A percentile compares a stretch with the other conserved stretches of the same genome.
Evolutionary conservation across 2,888 invertebrate genomes (phyloP).

Genomic region (Neoitamus cyanurus): DNA sequence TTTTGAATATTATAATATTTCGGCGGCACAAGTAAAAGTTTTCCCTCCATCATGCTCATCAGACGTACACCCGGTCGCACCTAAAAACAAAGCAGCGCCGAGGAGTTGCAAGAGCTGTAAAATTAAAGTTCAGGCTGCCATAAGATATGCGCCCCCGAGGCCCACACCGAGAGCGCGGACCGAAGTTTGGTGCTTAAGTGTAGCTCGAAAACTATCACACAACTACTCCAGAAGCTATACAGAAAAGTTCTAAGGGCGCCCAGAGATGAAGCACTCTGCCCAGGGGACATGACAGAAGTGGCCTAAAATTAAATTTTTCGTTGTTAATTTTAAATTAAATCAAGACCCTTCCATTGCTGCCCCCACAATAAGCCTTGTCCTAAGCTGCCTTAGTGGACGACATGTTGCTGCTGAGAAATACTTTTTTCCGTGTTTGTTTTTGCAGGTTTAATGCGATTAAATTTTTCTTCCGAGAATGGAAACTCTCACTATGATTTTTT

Average conservation of each 20-base stretch:
- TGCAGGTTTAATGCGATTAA: conserved; percentile 18
- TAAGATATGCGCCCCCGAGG: conserved; percentile 22
- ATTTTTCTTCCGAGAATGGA: conserved; percentile 2
- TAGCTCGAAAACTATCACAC: conserved; percentile 36
- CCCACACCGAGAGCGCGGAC: not conserved
- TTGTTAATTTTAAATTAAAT: conserved; percentile 33
- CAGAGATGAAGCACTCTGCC: conserved; percentile 6
- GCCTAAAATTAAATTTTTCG: conserved; percentile 30
- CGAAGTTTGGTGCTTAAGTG: conserved; percentile 27
- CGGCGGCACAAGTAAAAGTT: conserved; percentile 13
- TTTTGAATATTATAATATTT: conserved; percentile 32
- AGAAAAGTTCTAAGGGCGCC: not conserved
- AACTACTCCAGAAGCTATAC: conserved; percentile 33
- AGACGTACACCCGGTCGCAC: not conserved
- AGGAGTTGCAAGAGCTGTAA: not conserved
- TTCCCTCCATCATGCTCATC: conserved; percentile 24
- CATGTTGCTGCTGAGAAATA: not conserved
- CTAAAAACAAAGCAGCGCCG: not conserved
- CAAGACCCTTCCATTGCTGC: not conserved
- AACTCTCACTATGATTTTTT: conserved; percentile 2
- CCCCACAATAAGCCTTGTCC: not conserved
- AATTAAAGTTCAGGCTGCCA: conserved; percentile 29
- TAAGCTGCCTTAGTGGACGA: not conserved
- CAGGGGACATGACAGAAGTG: conserved; percentile 13
- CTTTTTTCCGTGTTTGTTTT: not conserved